Evolutionary conservation across 2,888 invertebrate genomes (phyloP).

Genomic region (Tupiocoris notatus): DNA sequence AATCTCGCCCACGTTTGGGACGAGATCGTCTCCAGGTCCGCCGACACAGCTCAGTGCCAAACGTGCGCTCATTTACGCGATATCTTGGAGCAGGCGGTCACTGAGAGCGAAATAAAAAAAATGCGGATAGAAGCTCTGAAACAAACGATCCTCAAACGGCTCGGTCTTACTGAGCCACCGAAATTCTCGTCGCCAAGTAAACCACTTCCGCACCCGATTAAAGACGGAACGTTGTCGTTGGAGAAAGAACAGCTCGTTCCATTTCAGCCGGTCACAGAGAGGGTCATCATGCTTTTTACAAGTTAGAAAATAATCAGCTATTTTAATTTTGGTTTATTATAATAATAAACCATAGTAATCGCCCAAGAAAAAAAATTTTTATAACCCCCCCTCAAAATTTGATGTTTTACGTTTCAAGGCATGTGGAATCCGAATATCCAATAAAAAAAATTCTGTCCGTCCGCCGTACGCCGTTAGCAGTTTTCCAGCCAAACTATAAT

Average conservation of each 20-base stretch:
- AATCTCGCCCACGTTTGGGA: constrained; percentile 33
- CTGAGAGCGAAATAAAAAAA: constrained; percentile 59
- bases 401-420: no score
- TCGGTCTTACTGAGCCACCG: constrained; percentile 70
- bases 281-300: constrained; percentile 34
- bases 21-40: constrained; percentile 36
- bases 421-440: no score
- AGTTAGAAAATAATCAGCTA: constrained; percentile 22
- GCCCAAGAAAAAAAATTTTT: no score
- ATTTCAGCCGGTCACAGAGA: constrained; percentile 7
- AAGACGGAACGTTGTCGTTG: constrained; percentile 23
- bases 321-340: no score
- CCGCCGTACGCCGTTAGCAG: no score
- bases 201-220: constrained; percentile 67
- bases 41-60: constrained; percentile 32
- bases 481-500: no score
- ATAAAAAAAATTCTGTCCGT: no score
- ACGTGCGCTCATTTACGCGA: constrained; percentile 36
- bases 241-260: constrained; percentile 19
- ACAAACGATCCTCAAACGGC: constrained; percentile 77
- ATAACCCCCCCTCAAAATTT: no score
- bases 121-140: constrained; percentile 78
- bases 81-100: constrained; percentile 21
- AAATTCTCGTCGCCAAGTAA: constrained; percentile 62
- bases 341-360: no score